Percentiles rank a stretch among this genome's conserved stretches.
These are phyloP conservation scores for Trematomus loennbergii DNA, from an alignment of 2,113 vertebrate genomes.

Conservation along the genomic window DNA sequence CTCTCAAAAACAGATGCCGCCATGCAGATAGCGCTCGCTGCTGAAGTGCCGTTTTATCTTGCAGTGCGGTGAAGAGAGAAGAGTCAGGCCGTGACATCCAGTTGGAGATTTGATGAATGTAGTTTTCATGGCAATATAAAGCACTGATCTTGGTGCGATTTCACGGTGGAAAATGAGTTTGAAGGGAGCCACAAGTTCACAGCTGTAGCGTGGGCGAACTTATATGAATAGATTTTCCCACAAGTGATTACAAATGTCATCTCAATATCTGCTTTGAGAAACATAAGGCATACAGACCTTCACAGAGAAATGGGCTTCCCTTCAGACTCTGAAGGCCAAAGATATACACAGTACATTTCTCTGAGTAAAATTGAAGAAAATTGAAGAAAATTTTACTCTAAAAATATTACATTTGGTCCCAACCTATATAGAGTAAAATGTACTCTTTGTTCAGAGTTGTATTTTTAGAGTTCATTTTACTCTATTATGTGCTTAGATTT, in stretches of 20 bases:
- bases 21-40: conserved; percentile 28
- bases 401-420: too few relatives aligned
- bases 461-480: too few relatives aligned
- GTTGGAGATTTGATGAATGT: conserved; percentile 29
- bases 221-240: neutral
- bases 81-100: conserved; percentile 32
- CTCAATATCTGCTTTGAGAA: conserved; percentile 6
- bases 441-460: too few relatives aligned
- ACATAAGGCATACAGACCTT: neutral
- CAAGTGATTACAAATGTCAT: conserved; percentile 20
- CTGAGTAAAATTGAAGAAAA: too few relatives aligned
- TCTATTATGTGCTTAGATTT: too few relatives aligned
- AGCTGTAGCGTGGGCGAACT: neutral
- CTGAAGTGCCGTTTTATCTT: conserved; percentile 35
- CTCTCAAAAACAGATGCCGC: conserved; percentile 19
- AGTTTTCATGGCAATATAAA: conserved; percentile 23
- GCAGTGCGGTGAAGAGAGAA: conserved; percentile 13
- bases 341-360: too few relatives aligned
- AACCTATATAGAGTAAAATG: too few relatives aligned
- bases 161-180: conserved; percentile 25
- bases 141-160: neutral
- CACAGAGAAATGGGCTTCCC: neutral
- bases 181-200: conserved; percentile 25
- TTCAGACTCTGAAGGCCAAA: conserved; percentile 24
- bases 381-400: too few relatives aligned